These are phyloP conservation scores for Enteromius anoplus DNA, from an alignment of 2,797 vertebrate species.

Conservation along the genomic window DNA sequence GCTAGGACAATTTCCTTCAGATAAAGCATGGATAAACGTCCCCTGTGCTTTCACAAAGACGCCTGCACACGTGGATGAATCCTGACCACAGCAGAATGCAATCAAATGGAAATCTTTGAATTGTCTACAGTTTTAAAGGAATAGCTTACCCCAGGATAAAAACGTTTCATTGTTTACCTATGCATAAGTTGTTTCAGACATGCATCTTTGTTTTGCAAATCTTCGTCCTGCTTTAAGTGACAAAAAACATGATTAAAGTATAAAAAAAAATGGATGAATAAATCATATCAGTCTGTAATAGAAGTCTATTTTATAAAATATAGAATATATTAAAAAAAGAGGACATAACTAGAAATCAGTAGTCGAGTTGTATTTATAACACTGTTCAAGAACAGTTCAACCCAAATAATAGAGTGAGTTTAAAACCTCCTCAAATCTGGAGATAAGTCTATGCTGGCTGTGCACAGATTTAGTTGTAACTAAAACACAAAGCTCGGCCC, in stretches of 20 bases:
- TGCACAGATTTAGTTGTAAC: too few relatives aligned
- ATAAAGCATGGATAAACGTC: neutral
- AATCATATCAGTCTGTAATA: neutral
- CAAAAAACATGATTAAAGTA: too few relatives aligned
- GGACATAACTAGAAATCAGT: too few relatives aligned
- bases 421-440: too few relatives aligned
- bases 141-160: neutral
- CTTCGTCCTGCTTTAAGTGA: too few relatives aligned
- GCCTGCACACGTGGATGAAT: neutral
- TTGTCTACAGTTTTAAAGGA: neutral
- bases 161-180: neutral
- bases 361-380: too few relatives aligned
- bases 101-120: neutral
- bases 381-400: too few relatives aligned
- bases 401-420: too few relatives aligned
- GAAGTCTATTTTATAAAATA: neutral
- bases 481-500: too few relatives aligned
- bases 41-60: neutral
- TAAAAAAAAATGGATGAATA: neutral
- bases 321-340: too few relatives aligned
- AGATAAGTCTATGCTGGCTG: too few relatives aligned
- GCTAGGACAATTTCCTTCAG: neutral
- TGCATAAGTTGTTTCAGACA: neutral
- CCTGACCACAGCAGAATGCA: neutral
- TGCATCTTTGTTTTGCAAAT: neutral